Base-by-base conservation (phyloP, 2,797 vertebrate species). In the Oreortyx pictus region DNA sequence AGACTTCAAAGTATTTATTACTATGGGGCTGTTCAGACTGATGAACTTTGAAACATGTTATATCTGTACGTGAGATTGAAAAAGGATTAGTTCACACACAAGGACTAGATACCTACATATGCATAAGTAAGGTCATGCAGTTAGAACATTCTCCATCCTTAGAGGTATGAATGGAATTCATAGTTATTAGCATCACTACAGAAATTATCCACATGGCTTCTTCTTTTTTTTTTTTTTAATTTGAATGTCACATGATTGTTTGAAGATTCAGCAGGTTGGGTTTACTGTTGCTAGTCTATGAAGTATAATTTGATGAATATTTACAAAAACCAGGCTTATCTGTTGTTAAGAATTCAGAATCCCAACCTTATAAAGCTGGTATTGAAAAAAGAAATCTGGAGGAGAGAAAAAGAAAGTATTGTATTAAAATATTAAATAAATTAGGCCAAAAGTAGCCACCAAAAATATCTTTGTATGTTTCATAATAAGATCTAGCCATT, bases 361-460 rank as follows among this genome's bases (percentile, higher is more conserved):
- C 75, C 78, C 81, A 92, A 88, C 56, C 10, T 66, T 27, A 88
- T 18, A 74, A 89, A 92, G 66, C 19, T 83, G 37, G 54, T n/a
- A 87, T 39, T 31, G 19, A 59, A 81, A 89, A 68, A 89, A 82
- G 61, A 89, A 67, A 81, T 77, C 49, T 3, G 61, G 43, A 77
- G 11, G 7, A 11, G 6, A 75, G 41, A 81, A 72, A 78, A 61
- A 76, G 14, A 50, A 86, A 92, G 67, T 46, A 50, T 50, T 70
- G 66, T 43, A 77, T 73, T 74, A 86, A 95, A 74, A 80, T 6
- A 1, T 92, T 94, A 96, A 92, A 88, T 39, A 90, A 76, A 90
- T 92, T 50, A 90, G 83, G 65, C 67, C 72, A 86, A 89, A 94
- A 73, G 76, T 75, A 88, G 49, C 86, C 68, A 76, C 24, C 17